A percentile compares a stretch with the other conserved stretches of the same genome.
Evolutionary conservation across 2,888 invertebrate species (phyloP).

Genomic region (Cylindroiulus punctatus): DNA sequence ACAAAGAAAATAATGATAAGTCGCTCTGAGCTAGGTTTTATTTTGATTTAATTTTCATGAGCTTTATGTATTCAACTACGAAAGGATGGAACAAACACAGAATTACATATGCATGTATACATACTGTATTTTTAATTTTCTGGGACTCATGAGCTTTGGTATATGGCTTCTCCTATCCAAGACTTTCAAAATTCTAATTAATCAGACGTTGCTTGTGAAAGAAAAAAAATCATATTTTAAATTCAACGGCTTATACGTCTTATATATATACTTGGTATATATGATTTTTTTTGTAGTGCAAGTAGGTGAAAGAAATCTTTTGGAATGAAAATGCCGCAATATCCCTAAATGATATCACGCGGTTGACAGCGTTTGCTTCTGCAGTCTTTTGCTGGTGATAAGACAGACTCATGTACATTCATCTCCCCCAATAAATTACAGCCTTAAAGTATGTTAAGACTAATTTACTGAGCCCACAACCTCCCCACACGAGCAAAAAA

Average conservation of each 20-base stretch:
- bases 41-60: too few species aligned
- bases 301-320: background rate
- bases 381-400: background rate
- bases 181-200: too few species aligned
- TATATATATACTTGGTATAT: background rate
- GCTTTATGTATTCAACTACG: too few species aligned
- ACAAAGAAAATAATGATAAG: too few species aligned
- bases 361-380: background rate
- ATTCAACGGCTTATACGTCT: background rate
- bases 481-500: background rate
- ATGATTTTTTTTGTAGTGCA: background rate
- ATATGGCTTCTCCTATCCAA: too few species aligned
- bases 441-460: background rate
- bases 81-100: too few species aligned
- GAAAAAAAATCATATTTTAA: too few species aligned
- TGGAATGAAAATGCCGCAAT: background rate
- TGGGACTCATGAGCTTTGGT: too few species aligned
- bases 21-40: too few species aligned
- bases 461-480: background rate
- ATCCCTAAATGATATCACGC: background rate
- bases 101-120: too few species aligned
- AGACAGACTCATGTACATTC: background rate
- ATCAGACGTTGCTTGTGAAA: too few species aligned
- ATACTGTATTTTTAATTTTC: too few species aligned
- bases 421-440: background rate